Base-by-base conservation (phyloP, 2,797 vertebrate species). In the Platyrinchus mystaceus region DNA sequence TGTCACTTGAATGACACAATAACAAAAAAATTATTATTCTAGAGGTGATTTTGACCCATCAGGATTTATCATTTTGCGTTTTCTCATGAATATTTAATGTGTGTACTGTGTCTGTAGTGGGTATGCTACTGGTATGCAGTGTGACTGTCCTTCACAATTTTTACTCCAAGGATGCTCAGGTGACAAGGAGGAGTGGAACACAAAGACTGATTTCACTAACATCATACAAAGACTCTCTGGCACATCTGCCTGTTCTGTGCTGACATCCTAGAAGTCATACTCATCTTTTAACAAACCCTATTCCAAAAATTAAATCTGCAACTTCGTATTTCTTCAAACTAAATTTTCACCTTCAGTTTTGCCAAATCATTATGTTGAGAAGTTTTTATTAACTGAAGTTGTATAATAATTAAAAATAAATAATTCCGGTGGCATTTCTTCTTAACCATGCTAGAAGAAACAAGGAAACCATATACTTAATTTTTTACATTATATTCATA, bases 181-280 rank as follows among this genome's bases (percentile, higher is more conserved):
- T 89, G 36, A 67, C 10, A 1, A 14, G n/a, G 23, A 43, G 28
- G 16, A 77, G 53, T 27, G 23, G 43, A 58, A 46, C n/a, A n/a
- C 24, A 46, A 41, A 63, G 64, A 23, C 16, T 5, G 0, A 19
- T 59, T 56, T 70, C n/a, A 34, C 34, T 58, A 3, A 34, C 6
- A 26, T 76, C 63, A 7, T 63, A 26, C 14, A 64, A 6, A 49
- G 22, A 53, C 53, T 32, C 41, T 77, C 21, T 50, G n/a, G 14
- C 24, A 53, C 0, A 0, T 49, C 22, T 12, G 1, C 37, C 0
- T 0, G 0, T 73, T 83, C 53, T 44, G 11, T 67, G 16, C 34
- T 83, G 36, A 19, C 30, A n/a, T 87, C 39, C 10, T 77, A 10
- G 50, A 70, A 71, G 70, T 64, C 8, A 19, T 64, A 28, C 8